Evolutionary conservation across 2,113 vertebrate species (phyloP), one percentile per base, ranked within the genome.

Genomic region (Sinocyclocheilus anophthalmus): DNA sequence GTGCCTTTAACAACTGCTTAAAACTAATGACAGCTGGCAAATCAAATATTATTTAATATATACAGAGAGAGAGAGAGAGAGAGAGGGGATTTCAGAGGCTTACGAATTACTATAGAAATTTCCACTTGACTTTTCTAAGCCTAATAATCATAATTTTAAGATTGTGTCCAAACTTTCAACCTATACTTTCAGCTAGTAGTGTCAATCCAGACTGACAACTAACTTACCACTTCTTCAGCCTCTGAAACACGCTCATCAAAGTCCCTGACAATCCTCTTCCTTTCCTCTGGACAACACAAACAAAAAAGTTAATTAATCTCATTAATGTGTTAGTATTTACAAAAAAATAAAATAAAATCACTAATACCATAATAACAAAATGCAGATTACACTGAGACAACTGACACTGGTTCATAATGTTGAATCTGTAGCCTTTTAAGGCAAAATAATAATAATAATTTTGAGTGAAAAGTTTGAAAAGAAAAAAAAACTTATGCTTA

Each of bases 201-300:
- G 3, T 10, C 1, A 53, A 26, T 80, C 7, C 33, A 78, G 16
- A 57, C 2, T 2, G 50, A 78, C 10, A 69, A 20, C 22, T 18
- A 22, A 63, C 88, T 96, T 91, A 99, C 98, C 92, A 97, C 94
- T 96, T 99, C 98, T 79, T 96, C 96, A 87, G 97, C 96, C 90
- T 99, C 98, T 37, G 95, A 96, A 10, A 96, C 93, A 39, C 97
- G 96, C 91, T 97, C 97, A 92, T 99, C 97, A 37, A 99, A 99
- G 83, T 93, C 95, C 92, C 97, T 94, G 84, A 97, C 87, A 83
- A 98, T 70, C 85, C 95, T 96, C 93, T 97, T 99, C 94, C 95
- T 97, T 91, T 99, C 97, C 90, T 99, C 98, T 99, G 91, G 13
- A 86, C 53, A 84, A 59, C 8, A 53, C 30, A 33, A 33, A 45